A percentile compares a stretch with the other conserved stretches of the same genome.
Evolutionary conservation across 2,797 vertebrate species (phyloP).

Genomic region (Urocyon cinereoargenteus): DNA sequence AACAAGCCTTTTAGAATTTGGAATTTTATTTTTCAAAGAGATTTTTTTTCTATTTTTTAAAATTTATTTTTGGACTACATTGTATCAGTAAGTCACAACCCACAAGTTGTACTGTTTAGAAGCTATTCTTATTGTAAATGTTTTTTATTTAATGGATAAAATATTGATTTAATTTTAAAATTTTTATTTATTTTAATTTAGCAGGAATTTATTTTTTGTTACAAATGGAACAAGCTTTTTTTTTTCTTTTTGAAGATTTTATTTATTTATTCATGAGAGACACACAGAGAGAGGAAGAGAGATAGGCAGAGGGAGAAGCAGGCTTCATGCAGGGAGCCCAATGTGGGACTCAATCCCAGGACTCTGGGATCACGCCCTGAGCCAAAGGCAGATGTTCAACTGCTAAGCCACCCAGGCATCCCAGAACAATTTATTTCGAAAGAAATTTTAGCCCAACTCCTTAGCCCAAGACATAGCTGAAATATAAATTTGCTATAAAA

Average conservation of each 20-base stretch:
- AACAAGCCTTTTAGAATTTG: not conserved
- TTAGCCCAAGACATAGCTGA: slow-evolving; percentile 45
- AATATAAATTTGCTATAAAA: slow-evolving; percentile 28
- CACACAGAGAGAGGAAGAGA: no score
- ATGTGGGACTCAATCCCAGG: no score
- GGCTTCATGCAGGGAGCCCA: no score
- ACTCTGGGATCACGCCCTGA: no score
- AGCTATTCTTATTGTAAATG: not conserved
- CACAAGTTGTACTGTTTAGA: not conserved
- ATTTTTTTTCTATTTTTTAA: not conserved
- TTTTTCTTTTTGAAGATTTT: no score
- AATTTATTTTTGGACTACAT: not conserved
- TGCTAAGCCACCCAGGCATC: no score
- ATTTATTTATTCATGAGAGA: no score
- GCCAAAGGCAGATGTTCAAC: no score
- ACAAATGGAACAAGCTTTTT: slow-evolving; percentile 67
- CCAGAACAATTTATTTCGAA: not conserved
- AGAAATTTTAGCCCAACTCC: slow-evolving; percentile 51
- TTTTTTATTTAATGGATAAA: not conserved
- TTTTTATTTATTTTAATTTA: not conserved
- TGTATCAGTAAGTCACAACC: not conserved
- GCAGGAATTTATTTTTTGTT: slow-evolving; percentile 29
- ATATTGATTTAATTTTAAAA: not conserved
- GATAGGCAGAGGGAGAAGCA: no score
- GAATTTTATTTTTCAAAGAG: slow-evolving; percentile 14